Evolutionary conservation across 2,113 vertebrate species (phyloP).

Genomic region (Notarius quadriscutis): DNA sequence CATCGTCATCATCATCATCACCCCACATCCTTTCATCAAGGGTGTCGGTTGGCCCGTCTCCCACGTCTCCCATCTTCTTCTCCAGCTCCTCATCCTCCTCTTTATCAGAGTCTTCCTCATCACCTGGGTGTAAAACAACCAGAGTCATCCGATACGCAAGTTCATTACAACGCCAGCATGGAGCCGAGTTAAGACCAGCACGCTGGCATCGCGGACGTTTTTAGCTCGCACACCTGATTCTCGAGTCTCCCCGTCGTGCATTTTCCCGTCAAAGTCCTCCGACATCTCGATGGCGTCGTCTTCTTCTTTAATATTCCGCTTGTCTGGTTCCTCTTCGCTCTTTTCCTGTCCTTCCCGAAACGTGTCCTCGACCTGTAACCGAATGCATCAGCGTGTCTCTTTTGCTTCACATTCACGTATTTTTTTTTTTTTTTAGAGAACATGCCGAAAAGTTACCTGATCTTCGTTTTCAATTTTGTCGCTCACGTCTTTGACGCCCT

Average conservation of each 20-base stretch:
- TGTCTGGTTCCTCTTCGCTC: conserved; percentile 81
- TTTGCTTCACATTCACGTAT: not conserved
- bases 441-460: conserved; percentile 72
- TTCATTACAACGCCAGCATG: too few species aligned
- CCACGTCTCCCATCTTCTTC: conserved; percentile 95
- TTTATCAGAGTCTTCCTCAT: conserved; percentile 79
- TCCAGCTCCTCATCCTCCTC: conserved; percentile 86
- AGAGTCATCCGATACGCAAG: too few species aligned
- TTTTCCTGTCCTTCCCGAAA: conserved; percentile 87
- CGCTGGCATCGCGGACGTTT: not conserved
- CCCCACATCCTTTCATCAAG: conserved; percentile 97
- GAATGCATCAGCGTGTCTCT: not conserved
- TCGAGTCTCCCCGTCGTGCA: conserved; percentile 84
- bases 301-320: conserved; percentile 86
- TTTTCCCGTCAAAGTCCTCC: conserved; percentile 94
- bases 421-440: not conserved
- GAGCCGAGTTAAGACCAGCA: not conserved
- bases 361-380: conserved; percentile 87
- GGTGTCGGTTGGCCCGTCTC: conserved; percentile 86
- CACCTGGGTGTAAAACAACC: conserved; percentile 61
- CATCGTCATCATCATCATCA: conserved; percentile 77
- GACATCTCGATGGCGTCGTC: conserved; percentile 98
- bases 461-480: conserved; percentile 96
- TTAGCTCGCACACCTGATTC: conserved; percentile 75
- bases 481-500: conserved; percentile 92